A percentile compares a stretch with the other conserved stretches of the same genome.
Evolutionary conservation across 2,797 vertebrate species (phyloP).

Genomic region (Enteromius mattozi): DNA sequence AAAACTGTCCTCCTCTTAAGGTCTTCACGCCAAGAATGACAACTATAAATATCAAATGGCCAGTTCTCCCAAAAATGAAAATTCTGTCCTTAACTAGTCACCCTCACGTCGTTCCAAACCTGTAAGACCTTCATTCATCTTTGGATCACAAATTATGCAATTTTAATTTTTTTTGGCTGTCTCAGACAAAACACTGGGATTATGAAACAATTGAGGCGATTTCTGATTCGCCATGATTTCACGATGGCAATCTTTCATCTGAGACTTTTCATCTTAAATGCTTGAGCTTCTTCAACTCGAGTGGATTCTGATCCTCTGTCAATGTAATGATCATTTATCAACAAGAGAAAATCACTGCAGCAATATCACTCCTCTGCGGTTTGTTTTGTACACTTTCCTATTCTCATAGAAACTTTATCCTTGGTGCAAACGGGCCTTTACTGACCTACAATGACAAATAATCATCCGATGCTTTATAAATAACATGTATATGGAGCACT

Average conservation of each 20-base stretch:
- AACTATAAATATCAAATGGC: background rate
- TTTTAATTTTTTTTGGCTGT: too few species aligned
- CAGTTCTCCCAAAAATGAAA: background rate
- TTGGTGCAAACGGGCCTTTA: background rate
- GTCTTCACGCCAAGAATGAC: background rate
- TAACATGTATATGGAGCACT: background rate
- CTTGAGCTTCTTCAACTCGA: background rate
- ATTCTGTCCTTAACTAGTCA: background rate
- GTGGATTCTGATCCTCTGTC: slow-evolving; percentile 4
- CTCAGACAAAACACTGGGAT: too few species aligned
- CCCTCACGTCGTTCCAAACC: background rate
- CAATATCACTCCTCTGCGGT: background rate
- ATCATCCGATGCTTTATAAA: background rate
- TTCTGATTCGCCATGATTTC: too few species aligned
- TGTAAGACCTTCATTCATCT: background rate
- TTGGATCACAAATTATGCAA: background rate
- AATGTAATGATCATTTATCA: background rate
- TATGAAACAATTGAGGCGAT: too few species aligned
- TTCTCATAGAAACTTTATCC: background rate
- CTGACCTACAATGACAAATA: background rate
- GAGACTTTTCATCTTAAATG: background rate
- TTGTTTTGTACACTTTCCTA: background rate
- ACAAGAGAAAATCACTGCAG: background rate
- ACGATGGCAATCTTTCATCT: too few species aligned
- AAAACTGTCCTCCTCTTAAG: background rate